Conservation (phyloP, 2,797 vertebrate species). For the Argyrosomus regius region DNA sequence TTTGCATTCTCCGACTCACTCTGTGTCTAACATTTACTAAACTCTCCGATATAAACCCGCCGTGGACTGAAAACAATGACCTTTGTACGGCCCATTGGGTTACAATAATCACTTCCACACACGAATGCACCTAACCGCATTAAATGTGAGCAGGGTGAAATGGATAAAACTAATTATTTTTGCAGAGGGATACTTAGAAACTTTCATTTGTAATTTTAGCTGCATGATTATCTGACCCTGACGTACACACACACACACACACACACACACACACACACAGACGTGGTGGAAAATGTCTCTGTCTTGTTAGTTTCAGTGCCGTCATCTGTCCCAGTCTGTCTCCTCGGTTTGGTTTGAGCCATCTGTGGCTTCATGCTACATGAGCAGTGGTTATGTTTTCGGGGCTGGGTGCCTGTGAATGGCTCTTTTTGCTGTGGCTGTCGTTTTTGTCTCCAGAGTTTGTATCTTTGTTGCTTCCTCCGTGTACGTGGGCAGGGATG, state of each 20-base stretch:
- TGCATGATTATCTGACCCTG: constrained; percentile 10
- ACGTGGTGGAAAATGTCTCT: constrained; percentile 36
- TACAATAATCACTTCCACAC: not conserved
- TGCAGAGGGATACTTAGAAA: not conserved
- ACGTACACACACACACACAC: constrained; percentile 9
- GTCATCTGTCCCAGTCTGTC: constrained; percentile 62
- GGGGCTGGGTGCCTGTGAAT: constrained; percentile 34
- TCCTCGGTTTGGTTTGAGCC: constrained; percentile 45
- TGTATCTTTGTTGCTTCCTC: constrained; percentile 61
- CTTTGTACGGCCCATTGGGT: constrained; percentile 5
- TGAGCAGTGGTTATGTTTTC: constrained; percentile 40
- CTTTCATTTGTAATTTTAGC: not conserved
- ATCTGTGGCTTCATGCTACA: constrained; percentile 52
- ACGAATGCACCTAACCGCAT: not conserved
- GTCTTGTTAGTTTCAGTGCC: constrained; percentile 40
- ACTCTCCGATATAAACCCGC: not conserved
- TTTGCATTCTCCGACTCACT: not conserved
- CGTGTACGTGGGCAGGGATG: constrained; percentile 31
- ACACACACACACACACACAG: constrained; percentile 9
- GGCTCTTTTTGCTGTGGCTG: constrained; percentile 42
- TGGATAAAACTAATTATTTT: constrained; percentile 6
- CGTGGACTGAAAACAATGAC: not conserved
- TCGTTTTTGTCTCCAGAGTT: constrained; percentile 47
- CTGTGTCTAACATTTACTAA: not conserved
- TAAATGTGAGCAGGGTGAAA: not conserved